Evolutionary conservation across 2,797 vertebrate species (phyloP), one percentile per base, ranked within the genome.

Genomic region (Periophthalmus magnuspinnatus): DNA sequence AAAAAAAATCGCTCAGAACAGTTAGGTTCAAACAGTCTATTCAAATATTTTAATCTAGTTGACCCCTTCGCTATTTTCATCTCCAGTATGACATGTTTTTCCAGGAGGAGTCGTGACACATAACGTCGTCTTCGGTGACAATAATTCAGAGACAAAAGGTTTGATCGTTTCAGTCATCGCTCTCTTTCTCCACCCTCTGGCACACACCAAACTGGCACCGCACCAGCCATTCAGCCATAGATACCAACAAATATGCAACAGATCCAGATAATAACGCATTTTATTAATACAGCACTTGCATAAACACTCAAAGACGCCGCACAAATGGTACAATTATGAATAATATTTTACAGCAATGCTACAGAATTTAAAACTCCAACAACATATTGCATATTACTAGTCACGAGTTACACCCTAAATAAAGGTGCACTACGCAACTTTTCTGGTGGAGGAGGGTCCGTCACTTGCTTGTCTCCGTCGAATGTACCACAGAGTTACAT

Each of bases 141-240:
- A 47, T 65, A 78, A 77, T 69, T 82, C 67, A 4, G 21, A 79
- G 74, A 84, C 79, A 89, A 91, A 82, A 78, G 76, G 67, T 69
- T 80, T 66, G 66, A 36, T 54, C 33, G 68, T 83, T 78, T 79
- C 81, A 84, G 78, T 88, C 68, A 76, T 59, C 17, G 5, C 1
- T 17, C 55, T 50, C 74, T 47, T 21, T 50, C 52, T 81, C 79
- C 82, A 70, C 83, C 84, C 83, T 81, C 69, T 79, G 76, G 71
- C 71, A 77, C 70, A 55, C 70, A 74, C 47, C 60, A 63, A 69
- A 71, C 70, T 72, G 77, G 71, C 72, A 87, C 81, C 77, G 79
- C 71, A 86, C 80, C 79, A 80, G 70, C 65, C 71, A 61, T 76
- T 79, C 69, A 84, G 47, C 56, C 69, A 22, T 2, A 13, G 9